Conservation (phyloP, 1,140 invertebrate genomes). For the Sycophaga agraensis region DNA sequence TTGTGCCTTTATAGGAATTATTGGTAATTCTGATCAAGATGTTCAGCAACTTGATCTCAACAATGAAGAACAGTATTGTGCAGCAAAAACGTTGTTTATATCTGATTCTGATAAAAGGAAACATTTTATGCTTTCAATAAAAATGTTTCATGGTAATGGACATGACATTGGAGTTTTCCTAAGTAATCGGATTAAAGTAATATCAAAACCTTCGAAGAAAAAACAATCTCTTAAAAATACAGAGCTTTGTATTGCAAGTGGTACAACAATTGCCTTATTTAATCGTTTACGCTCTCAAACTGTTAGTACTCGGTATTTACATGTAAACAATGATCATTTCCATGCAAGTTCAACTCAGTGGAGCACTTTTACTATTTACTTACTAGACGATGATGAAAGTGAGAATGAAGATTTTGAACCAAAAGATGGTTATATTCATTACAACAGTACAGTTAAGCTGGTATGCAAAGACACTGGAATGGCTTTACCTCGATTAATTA, state of each 20-base stretch:
- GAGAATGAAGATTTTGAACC: conserved; percentile 95
- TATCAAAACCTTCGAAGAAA: conserved; percentile 99
- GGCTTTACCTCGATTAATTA: conserved; percentile 93
- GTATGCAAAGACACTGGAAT: conserved; percentile 98
- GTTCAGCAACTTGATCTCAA: conserved; percentile 97
- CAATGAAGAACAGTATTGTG: conserved; percentile 94
- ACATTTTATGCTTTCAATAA: conserved; percentile 97
- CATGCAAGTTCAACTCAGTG: conserved; percentile 98
- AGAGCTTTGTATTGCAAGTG: conserved; percentile 97
- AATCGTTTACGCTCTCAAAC: conserved; percentile 97
- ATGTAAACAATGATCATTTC: conserved; percentile 98
- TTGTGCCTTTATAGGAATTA: conserved; percentile 89
- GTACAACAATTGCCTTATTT: conserved; percentile 97
- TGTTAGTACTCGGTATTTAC: conserved; percentile 95
- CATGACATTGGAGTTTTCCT: conserved; percentile 98
- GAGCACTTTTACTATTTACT: conserved; percentile 98
- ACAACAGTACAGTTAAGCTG: conserved; percentile 95
- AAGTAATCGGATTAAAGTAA: conserved; percentile 98
- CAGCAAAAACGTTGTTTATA: conserved; percentile 98
- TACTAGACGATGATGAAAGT: conserved; percentile 94
- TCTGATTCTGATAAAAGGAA: conserved; percentile 98
- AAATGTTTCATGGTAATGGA: conserved; percentile 99
- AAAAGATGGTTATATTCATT: conserved; percentile 98
- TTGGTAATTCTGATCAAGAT: conserved; percentile 94
- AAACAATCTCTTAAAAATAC: conserved; percentile 99